Percentiles rank a stretch among this genome's conserved stretches.
These are phyloP conservation scores for Scotopteryx bipunctaria DNA, from an alignment of 2,888 invertebrate species.

Conservation along the genomic window DNA sequence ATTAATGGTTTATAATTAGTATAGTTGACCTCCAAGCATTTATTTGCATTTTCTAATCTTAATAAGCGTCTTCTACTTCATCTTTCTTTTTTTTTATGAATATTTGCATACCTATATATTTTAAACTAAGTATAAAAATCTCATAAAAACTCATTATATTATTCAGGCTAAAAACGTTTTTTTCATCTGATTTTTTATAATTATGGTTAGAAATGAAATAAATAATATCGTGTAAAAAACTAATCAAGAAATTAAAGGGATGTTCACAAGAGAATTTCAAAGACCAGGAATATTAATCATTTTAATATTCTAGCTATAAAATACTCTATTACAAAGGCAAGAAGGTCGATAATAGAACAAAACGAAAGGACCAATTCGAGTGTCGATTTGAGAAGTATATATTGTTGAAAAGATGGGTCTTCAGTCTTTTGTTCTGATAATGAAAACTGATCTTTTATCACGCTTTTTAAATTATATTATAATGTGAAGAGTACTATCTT, in stretches of 20 bases:
- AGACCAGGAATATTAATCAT: slow-evolving; percentile 26
- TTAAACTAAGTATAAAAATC: too few relatives aligned
- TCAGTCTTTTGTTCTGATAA: slow-evolving; percentile 31
- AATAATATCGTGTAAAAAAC: neutral
- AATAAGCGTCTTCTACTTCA: too few relatives aligned
- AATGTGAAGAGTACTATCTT: neutral
- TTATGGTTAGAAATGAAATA: too few relatives aligned
- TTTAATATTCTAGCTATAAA: slow-evolving; percentile 14
- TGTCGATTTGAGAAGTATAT: slow-evolving; percentile 23
- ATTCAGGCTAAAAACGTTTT: too few relatives aligned
- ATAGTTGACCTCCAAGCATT: too few relatives aligned
- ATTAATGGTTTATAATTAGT: slow-evolving; percentile 21
- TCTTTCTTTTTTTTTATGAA: too few relatives aligned
- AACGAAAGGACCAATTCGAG: slow-evolving; percentile 1
- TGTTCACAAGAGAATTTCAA: slow-evolving; percentile 28
- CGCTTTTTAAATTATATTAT: slow-evolving; percentile 12
- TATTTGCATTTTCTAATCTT: too few relatives aligned
- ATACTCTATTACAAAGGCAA: slow-evolving; percentile 4
- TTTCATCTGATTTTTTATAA: too few relatives aligned
- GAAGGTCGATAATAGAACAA: slow-evolving; percentile 7
- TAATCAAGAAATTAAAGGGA: slow-evolving; percentile 26
- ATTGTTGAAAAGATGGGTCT: slow-evolving; percentile 33
- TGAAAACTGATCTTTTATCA: slow-evolving; percentile 20
- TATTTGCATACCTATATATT: too few relatives aligned
- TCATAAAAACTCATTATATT: too few relatives aligned